Evolutionary conservation across 2,113 vertebrate genomes (phyloP).

Genomic region (Pycnonotus jocosus): DNA sequence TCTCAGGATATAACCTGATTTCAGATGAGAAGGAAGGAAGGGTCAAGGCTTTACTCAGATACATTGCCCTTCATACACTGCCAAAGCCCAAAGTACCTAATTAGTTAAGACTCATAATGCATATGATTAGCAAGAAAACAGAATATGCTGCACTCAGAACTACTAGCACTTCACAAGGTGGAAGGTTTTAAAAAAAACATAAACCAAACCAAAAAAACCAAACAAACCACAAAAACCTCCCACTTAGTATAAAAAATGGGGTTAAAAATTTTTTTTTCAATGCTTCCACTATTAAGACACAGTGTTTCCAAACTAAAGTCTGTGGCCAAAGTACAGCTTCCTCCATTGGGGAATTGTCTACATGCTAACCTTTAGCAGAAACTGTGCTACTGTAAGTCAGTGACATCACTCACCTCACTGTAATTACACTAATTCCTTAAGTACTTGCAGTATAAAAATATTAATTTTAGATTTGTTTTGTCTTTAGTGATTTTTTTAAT

Average conservation of each 20-base stretch:
- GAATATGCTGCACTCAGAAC: not conserved
- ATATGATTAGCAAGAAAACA: not conserved
- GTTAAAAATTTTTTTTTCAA: not conserved
- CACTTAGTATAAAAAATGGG: not conserved
- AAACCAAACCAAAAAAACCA: not conserved
- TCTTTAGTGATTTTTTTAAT: not conserved
- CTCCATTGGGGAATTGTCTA: not conserved
- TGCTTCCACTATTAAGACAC: not conserved
- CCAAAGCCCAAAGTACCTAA: not conserved
- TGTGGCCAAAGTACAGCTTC: not conserved
- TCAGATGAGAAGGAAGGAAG: not conserved
- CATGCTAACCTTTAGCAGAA: not conserved
- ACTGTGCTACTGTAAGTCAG: not conserved
- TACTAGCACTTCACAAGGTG: not conserved
- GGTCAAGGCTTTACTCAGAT: not conserved
- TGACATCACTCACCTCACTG: not conserved
- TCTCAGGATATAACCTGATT: not conserved
- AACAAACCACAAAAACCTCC: fast-evolving
- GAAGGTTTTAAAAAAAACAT: not conserved
- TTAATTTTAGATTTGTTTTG: not conserved
- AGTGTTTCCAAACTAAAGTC: not conserved
- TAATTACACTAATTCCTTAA: not conserved
- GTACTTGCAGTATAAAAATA: not conserved
- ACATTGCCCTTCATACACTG: not conserved
- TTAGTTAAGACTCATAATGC: not conserved